Percentiles rank a stretch among this genome's conserved stretches.
Conservation (phyloP, 2,888 invertebrate genomes). For the Caenorhabditis zanzibari region DNA sequence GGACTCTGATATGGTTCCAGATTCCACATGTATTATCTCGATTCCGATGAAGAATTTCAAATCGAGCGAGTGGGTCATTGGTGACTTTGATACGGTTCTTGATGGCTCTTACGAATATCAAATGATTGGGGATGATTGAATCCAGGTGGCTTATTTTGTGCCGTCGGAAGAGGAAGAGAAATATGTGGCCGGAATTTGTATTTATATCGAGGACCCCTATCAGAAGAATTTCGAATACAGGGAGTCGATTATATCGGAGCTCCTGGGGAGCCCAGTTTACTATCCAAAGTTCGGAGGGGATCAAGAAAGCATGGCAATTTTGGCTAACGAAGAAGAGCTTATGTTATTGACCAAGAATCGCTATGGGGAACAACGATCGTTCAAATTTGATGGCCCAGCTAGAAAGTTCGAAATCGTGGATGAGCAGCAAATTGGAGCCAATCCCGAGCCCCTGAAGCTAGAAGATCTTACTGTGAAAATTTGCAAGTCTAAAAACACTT, state of each 20-base stretch:
- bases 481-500: not conserved
- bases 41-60: conserved; percentile 1
- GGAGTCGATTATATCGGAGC: not conserved
- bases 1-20: not conserved
- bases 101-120: conserved; percentile 4
- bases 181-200: conserved; percentile 22
- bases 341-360: too few relatives aligned
- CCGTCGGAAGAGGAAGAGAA: too few relatives aligned
- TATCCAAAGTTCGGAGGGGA: not conserved
- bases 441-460: too few relatives aligned
- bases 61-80: not conserved
- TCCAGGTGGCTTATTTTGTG: not conserved
- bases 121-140: conserved; percentile 15
- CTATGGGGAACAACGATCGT: too few relatives aligned
- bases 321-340: too few relatives aligned
- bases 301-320: too few relatives aligned
- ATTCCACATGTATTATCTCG: not conserved
- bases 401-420: too few relatives aligned
- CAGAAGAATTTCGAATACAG: not conserved
- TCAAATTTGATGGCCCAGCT: too few relatives aligned
- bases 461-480: not conserved
- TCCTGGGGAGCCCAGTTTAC: not conserved
- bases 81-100: not conserved
- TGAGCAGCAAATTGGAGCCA: too few relatives aligned
- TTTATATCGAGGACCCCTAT: conserved; percentile 13